Evolutionary conservation across 2,888 invertebrate genomes (phyloP), one percentile per base, ranked within the genome.

Genomic region (Drosophila peninsularis): DNA sequence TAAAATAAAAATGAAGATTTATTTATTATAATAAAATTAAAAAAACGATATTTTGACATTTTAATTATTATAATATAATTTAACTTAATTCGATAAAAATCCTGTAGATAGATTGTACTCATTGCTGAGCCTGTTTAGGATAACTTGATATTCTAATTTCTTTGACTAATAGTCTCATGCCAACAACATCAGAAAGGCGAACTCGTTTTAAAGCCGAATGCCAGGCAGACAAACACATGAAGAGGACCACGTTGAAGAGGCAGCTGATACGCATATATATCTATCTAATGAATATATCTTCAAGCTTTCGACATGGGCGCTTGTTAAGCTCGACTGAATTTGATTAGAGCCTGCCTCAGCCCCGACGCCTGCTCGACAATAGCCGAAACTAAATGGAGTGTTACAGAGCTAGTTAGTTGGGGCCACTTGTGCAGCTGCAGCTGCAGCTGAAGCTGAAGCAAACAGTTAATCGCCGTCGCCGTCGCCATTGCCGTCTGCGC

Each of bases 391-490:
- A 55, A 45, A 50, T 36, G 32, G 32, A 34, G 57, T 42, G 36
- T 32, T 24, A 27, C 30, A 17, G 5, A 21, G 64, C 50, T 45
- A 19, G 30, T 44, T 64, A 45, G 56, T 27, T 66, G 49, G 30
- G 13, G 34, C 54, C 62, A 54, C 44, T 64, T 30, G 58, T 50
- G 37, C 53, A 21, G 36, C 47, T 34, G 49, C 5, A 45, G 34
- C 41, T 42, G 27, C 24, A 21, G 49, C n/a, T n/a, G n/a, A 9
- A 37, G 34, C n/a, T 34, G 39, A 21, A 14, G 11, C 45, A 30
- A 68, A 53, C n/a, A 42, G 41, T 66, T 66, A 67, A 58, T 65
- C 58, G 52, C 11, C 45, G 19, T 17, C 19, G 17, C 13, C 13
- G 27, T 42, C 5, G 44, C 44, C 24, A 0, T 19, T 6, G 41